phyloP scores from a whole-genome alignment of 1,140 invertebrate species.

The Tetramorium simillimum region DNA sequence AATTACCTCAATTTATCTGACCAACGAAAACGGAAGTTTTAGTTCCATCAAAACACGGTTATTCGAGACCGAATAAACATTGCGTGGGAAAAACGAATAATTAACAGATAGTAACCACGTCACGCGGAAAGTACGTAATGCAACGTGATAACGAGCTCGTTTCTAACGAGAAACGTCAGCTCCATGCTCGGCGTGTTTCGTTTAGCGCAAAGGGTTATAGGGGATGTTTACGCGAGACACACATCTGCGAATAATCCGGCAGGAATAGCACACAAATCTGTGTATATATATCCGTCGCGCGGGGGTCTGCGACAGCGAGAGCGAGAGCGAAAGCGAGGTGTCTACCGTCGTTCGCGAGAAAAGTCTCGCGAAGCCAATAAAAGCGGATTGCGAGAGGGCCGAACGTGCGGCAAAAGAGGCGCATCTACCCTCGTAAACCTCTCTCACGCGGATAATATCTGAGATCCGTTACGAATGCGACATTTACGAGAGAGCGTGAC shows the following conservation, averaged over 20 bases:
- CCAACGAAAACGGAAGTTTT: constrained; percentile 2
- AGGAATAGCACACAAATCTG: constrained; percentile 32
- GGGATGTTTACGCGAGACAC: constrained; percentile 37
- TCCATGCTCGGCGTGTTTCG: background rate
- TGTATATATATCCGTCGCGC: constrained; percentile 4
- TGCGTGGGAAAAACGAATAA: constrained; percentile 34
- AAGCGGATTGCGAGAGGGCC: constrained; percentile 47
- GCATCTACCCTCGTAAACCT: constrained; percentile 14
- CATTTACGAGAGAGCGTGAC: constrained; percentile 33
- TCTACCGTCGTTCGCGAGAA: constrained; percentile 23
- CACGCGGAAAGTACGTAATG: background rate
- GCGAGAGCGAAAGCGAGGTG: background rate
- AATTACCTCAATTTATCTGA: constrained; percentile 25
- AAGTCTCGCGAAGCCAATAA: constrained; percentile 42
- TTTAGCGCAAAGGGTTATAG: constrained; percentile 12
- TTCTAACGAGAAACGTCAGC: constrained; percentile 37
- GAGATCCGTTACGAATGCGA: constrained; percentile 43
- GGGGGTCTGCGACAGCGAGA: background rate
- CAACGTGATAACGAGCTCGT: constrained; percentile 54
- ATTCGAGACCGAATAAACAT: constrained; percentile 37
- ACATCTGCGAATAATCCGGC: constrained; percentile 40
- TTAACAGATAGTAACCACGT: constrained; percentile 34
- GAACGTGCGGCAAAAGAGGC: background rate
- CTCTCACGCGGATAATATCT: constrained; percentile 30
- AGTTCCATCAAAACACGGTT: background rate